Conservation (phyloP, 2,888 invertebrate species). For the Iphiclides podalirius region DNA sequence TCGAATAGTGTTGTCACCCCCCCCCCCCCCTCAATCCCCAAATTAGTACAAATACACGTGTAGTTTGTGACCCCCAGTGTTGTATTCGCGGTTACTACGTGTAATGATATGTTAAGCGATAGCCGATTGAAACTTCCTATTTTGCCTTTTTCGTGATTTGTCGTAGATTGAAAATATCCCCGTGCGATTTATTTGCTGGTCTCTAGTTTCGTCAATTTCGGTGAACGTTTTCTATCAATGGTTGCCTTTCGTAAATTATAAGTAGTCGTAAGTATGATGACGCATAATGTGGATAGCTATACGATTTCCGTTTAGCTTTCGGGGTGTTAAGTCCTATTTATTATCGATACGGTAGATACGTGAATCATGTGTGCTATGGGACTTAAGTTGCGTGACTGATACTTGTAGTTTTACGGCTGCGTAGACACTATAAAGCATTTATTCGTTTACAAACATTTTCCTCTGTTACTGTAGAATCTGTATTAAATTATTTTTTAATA, state of each 20-base stretch:
- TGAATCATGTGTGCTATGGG: conserved; percentile 44
- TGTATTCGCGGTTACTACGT: conserved; percentile 36
- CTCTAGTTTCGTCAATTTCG: conserved; percentile 49
- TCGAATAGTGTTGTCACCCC: conserved; percentile 16
- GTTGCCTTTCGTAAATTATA: conserved; percentile 76
- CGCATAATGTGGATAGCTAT: conserved; percentile 64
- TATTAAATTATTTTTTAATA: conserved; percentile 70
- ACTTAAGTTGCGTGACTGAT: conserved; percentile 38
- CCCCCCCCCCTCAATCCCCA: conserved; percentile 31
- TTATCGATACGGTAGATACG: conserved; percentile 48
- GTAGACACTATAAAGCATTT: conserved; percentile 60
- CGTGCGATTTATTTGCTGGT: conserved; percentile 61
- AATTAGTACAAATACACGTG: conserved; percentile 68
- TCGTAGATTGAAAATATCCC: conserved; percentile 59
- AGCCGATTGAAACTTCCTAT: conserved; percentile 49
- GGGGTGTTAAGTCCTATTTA: conserved; percentile 50
- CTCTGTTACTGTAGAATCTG: conserved; percentile 73
- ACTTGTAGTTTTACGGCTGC: conserved; percentile 51
- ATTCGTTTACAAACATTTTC: conserved; percentile 62
- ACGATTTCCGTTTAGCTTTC: conserved; percentile 57
- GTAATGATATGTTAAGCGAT: conserved; percentile 51
- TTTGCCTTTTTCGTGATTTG: conserved; percentile 66
- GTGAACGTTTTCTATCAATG: conserved; percentile 59
- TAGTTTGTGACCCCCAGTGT: conserved; percentile 49
- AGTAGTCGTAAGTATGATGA: conserved; percentile 69